These are phyloP conservation scores for Moxostoma hubbsi DNA, from an alignment of 2,797 vertebrate genomes.

Conservation along the genomic window DNA sequence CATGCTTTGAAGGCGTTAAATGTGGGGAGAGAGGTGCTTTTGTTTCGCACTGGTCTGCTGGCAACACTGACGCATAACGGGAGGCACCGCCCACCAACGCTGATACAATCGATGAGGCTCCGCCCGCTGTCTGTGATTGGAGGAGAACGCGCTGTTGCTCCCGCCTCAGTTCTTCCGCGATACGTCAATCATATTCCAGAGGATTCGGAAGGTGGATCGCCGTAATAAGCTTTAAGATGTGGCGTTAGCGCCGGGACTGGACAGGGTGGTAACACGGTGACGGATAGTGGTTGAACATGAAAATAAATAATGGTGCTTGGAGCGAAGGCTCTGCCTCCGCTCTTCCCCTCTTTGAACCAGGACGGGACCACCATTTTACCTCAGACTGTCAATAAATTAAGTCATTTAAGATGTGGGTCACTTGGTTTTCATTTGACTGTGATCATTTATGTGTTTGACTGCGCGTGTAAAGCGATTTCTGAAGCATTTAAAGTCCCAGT, in stretches of 20 bases:
- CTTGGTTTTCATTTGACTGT: not conserved
- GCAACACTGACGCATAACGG: constrained; percentile 70
- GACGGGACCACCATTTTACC: constrained; percentile 56
- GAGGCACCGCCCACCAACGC: constrained; percentile 71
- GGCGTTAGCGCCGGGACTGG: constrained; percentile 50
- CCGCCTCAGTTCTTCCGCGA: constrained; percentile 72
- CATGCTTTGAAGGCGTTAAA: constrained; percentile 44
- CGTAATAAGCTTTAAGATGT: constrained; percentile 61
- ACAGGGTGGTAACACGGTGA: constrained; percentile 66
- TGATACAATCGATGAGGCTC: constrained; percentile 68
- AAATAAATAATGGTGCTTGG: constrained; percentile 73
- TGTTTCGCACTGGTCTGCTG: constrained; percentile 78
- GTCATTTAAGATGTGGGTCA: constrained; percentile 3
- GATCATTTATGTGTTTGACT: not conserved
- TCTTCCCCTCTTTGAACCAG: constrained; percentile 62
- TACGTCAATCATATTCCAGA: constrained; percentile 72
- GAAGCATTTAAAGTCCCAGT: not conserved
- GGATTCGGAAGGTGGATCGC: constrained; percentile 65
- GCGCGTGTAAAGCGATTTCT: not conserved
- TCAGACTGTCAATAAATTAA: constrained; percentile 23
- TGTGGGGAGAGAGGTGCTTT: constrained; percentile 71
- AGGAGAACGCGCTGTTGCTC: constrained; percentile 67
- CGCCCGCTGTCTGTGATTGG: constrained; percentile 66
- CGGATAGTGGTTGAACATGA: constrained; percentile 69
- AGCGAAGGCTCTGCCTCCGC: constrained; percentile 64